phyloP scores from a whole-genome alignment of 2,888 invertebrate species.

The Epirrhoe alternata region DNA sequence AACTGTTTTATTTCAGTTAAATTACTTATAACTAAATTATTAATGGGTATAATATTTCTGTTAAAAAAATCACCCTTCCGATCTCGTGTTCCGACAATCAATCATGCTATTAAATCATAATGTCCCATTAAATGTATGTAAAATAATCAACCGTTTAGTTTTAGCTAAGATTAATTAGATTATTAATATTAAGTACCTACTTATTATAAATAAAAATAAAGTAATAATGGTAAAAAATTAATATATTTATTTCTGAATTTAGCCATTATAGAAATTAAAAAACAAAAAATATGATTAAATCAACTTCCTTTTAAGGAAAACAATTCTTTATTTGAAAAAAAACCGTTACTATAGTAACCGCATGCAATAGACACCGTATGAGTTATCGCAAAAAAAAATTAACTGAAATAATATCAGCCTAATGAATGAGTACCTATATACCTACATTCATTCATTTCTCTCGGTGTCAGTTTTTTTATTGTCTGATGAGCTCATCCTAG shows the following conservation, averaged over 20 bases:
- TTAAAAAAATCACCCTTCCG: conserved; percentile 9
- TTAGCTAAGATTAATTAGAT: not conserved
- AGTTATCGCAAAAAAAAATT: not conserved
- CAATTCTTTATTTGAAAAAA: not conserved
- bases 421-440: conserved; percentile 24
- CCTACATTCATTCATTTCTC: conserved; percentile 24
- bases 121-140: conserved; percentile 48
- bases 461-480: conserved; percentile 18
- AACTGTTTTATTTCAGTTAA: not conserved
- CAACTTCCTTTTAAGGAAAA: too few species aligned
- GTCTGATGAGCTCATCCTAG: conserved; percentile 51
- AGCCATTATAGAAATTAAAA: too few species aligned
- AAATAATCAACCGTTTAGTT: conserved; percentile 62
- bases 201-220: too few species aligned
- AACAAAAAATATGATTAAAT: too few species aligned
- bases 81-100: conserved; percentile 16
- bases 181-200: too few species aligned
- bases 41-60: not conserved
- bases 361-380: not conserved
- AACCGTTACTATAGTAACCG: not conserved
- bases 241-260: too few species aligned
- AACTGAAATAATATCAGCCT: conserved; percentile 10
- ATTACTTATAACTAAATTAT: not conserved
- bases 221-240: too few species aligned
- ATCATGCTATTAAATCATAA: conserved; percentile 31